Evolutionary conservation across 2,113 vertebrate genomes (phyloP).

Genomic region (Calidris pugnax): DNA sequence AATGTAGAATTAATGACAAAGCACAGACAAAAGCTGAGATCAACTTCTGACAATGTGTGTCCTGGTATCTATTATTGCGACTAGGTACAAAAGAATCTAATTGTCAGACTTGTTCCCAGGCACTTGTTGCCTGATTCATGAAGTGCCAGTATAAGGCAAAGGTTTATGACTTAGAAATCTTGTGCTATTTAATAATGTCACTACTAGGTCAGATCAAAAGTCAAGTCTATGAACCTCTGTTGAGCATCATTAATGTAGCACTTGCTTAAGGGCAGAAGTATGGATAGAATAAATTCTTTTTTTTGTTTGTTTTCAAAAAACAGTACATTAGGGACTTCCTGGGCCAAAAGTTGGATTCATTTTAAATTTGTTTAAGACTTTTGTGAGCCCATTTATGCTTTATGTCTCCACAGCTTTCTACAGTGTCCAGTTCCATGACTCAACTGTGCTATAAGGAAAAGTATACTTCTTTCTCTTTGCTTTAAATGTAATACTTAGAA

Average conservation of each 20-base stretch:
- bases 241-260: background rate
- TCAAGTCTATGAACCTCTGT: background rate
- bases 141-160: background rate
- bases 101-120: background rate
- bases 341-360: background rate
- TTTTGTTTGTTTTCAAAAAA: background rate
- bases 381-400: background rate
- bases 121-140: background rate
- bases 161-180: background rate
- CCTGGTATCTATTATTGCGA: background rate
- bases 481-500: background rate
- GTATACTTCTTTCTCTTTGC: background rate
- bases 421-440: background rate
- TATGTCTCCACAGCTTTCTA: background rate
- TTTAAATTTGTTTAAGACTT: background rate
- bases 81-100: background rate
- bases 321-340: background rate
- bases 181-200: background rate
- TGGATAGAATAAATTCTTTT: background rate
- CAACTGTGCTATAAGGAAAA: background rate
- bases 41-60: background rate
- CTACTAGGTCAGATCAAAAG: background rate
- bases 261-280: background rate
- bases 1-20: background rate
- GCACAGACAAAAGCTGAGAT: background rate